Evolutionary conservation across 1,140 invertebrate species (phyloP).

Genomic region (Ectropis grisescens): DNA sequence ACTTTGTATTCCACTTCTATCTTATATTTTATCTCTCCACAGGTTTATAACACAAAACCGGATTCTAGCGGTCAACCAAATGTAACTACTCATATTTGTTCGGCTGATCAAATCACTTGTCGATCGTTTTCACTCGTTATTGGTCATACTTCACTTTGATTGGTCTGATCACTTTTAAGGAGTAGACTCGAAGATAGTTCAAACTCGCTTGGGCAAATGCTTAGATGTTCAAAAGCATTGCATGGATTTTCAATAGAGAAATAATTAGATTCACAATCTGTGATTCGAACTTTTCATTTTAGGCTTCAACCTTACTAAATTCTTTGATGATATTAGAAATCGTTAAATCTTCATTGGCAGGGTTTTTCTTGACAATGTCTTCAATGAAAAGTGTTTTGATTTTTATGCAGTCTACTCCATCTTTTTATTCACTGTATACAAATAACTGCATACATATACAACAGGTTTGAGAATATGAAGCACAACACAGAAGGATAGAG

Average conservation of each 20-base stretch:
- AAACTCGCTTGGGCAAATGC: slow-evolving; percentile 41
- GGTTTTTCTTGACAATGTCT: slow-evolving; percentile 26
- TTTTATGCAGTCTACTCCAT: slow-evolving; percentile 25
- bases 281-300: slow-evolving; percentile 40
- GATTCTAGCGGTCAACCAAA: slow-evolving; percentile 70
- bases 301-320: slow-evolving; percentile 26
- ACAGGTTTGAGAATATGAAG: slow-evolving; percentile 11
- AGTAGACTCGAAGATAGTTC: slow-evolving; percentile 39
- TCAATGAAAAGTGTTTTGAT: slow-evolving; percentile 39
- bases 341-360: slow-evolving; percentile 25
- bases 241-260: slow-evolving; percentile 29
- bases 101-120: slow-evolving; percentile 57
- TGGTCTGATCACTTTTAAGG: slow-evolving; percentile 46
- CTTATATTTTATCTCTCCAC: slow-evolving; percentile 68
- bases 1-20: slow-evolving; percentile 51
- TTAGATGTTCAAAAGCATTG: slow-evolving; percentile 38
- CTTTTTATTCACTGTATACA: too few relatives aligned
- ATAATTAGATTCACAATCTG: slow-evolving; percentile 10
- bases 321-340: slow-evolving; percentile 7
- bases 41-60: slow-evolving; percentile 72
- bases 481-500: slow-evolving; percentile 20
- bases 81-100: slow-evolving; percentile 67
- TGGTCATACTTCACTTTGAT: slow-evolving; percentile 57
- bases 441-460: slow-evolving; percentile 3
- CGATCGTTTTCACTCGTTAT: slow-evolving; percentile 49